Base-by-base conservation (phyloP, 2,797 vertebrate genomes). In the Periparus ater region DNA sequence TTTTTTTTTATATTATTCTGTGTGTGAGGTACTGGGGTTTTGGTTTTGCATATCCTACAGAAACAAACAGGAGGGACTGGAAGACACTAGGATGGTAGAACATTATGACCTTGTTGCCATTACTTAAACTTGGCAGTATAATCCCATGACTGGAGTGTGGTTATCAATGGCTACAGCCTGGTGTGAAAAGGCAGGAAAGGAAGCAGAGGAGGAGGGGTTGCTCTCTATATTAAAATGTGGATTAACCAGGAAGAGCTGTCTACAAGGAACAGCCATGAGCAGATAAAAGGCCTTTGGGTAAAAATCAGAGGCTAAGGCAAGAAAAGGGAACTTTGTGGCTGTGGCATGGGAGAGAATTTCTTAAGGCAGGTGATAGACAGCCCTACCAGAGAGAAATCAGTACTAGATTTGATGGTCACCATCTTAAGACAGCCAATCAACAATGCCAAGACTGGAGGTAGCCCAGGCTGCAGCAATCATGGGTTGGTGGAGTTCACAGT, bases 311-410 rank as follows among this genome's bases (percentile, higher is more conserved):
- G n/a, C 8, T 5, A 11, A 73, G 61, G 25, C 17, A 73, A 47
- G 45, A 40, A 66, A 53, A 54, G 12, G 10, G 12, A 53, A 17
- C 18, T 19, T 54, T 30, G 10, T 22, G 40, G 10, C 7, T 60
- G 16, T 51, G 17, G 17, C 9, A 29, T 29, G 26, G 13, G 20
- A 11, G 6, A 29, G 44, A 53, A 60, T 36, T 38, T 50, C 18
- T 58, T 29, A 38, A 66, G 6, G 45, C 22, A 20, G 36, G 13
- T 38, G 27, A 51, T 29, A 17, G 13, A 13, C 23, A 62, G 38
- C 4, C 29, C 11, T 22, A 17, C 5, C 6, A 51, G 27, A 51
- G n/a, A n/a, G 27, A 60, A 26, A 0, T 0, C 6, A 29, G 15
- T 13, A 29, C 6, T 18, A 13, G 20, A 26, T 58, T 40, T 40